Base-by-base conservation (phyloP, 2,888 invertebrate species). In the Alitta virens region DNA sequence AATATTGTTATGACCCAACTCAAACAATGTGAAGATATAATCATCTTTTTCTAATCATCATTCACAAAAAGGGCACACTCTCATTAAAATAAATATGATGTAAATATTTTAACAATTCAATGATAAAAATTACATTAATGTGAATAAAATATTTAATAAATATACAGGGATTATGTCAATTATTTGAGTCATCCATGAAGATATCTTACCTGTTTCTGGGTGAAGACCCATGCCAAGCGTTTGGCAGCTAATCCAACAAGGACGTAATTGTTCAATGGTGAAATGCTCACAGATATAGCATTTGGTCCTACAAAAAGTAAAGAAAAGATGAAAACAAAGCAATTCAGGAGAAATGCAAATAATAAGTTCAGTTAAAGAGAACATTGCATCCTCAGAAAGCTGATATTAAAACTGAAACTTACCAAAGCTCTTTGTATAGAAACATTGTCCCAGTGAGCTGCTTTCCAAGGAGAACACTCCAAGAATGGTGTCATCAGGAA, bases 201-300 rank as follows among this genome's bases (percentile, higher is more conserved):
- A 24, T 16, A 54, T 63, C 86, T 51, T 86, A 76, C 76, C 74
- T 78, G 77, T 54, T 73, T 74, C 25, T 73, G 68, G 3, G 73
- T 75, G 64, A 75, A 76, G 16, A 75, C 72, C 75, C 76, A 77
- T 3, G 75, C 72, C 21, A 77, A 68, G 42, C 77, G 66, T 61
- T 74, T 76, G 46, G 78, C 72, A 63, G 90, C 91, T 43, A 92
- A 85, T 16, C 92, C 92, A 26, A 92, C 91, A 51, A 92, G 86
- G 27, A 92, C 84, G 82, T 91, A 90, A 26, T 90, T 86, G 68
- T 88, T 88, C 16, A 90, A 87, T 1, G 92, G 92, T n/a, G 92
- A 92, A 68, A 93, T 84, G 65, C 91, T 91, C 46, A 92, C 89
- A 0, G 92, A 92, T 55, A 92, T 90, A 1, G 91, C 91, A 79